Evolutionary conservation across 2,888 invertebrate species (phyloP).

Genomic region (Torymus tubicola): DNA sequence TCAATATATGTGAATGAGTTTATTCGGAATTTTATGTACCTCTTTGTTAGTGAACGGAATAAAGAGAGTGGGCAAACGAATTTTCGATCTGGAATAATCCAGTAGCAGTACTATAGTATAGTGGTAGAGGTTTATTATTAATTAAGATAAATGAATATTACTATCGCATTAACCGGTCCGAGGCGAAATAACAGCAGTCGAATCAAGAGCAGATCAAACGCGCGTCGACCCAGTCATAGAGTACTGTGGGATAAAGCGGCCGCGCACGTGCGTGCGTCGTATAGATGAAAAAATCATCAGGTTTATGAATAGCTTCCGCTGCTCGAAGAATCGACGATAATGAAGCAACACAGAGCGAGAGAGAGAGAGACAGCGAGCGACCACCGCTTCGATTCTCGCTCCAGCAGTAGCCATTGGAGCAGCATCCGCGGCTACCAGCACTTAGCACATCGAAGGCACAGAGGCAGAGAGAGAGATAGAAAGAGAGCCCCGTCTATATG

Average conservation of each 20-base stretch:
- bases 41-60: no score
- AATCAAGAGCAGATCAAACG: neutral
- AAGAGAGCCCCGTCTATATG: neutral
- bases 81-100: no score
- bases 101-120: no score
- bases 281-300: constrained; percentile 29
- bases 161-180: no score
- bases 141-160: no score
- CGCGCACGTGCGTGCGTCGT: neutral
- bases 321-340: constrained; percentile 43
- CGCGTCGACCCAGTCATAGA: no score
- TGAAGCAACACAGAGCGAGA: constrained; percentile 49
- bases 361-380: constrained; percentile 56
- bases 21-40: no score
- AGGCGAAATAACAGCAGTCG: neutral
- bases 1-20: neutral
- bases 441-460: constrained; percentile 21
- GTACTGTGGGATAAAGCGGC: constrained; percentile 4
- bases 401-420: neutral
- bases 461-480: constrained; percentile 3
- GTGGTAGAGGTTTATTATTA: no score
- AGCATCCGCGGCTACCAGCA: constrained; percentile 38
- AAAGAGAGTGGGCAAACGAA: no score
- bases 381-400: constrained; percentile 26
- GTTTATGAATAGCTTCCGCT: constrained; percentile 49